Base-by-base conservation (phyloP, 2,113 vertebrate species). In the Plecturocebus donacophilus region DNA sequence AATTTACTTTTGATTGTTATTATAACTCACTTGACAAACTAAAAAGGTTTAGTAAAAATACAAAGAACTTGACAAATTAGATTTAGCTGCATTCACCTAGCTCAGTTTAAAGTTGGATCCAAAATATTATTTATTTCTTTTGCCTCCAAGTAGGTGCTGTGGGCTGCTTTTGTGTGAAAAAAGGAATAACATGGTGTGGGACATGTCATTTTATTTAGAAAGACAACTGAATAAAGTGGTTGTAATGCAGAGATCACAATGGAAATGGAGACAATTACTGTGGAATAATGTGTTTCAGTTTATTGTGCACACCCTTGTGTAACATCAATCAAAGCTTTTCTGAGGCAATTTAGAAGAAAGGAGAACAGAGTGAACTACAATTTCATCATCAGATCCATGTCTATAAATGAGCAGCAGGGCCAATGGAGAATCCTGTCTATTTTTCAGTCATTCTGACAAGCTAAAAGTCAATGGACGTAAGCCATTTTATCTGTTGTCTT, bases 311-410 rank as follows among this genome's bases (percentile, higher is more conserved):
- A 86, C 54, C 25, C 61, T 23, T 23, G 47, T 38, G 32, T 52
- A 73, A 47, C 76, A 92, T 90, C 45, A 80, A 0, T 87, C 81
- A 95, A 79, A 68, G n/a, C 81, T 92, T 80, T 91, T 77, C 40
- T 19, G 42, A 86, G 83, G 75, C 35, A 73, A n/a, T 94, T 95
- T 91, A 94, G 64, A 79, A 93, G 52, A 52, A 87, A 95, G 12
- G 19, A 71, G 77, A 89, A 77, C 21, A 40, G 73, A 66, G 38
- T 7, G 16, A 64, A 70, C 85, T 42, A 20, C 79, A 91, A 54
- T 89, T 87, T 27, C 80, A 88, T 84, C 80, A n/a, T 77, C 40
- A 49, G 5, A 10, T 49, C 86, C 71, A 25, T 32, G 25, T 56
- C 58, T 61, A 32, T 30, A 70, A 40, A 47, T 66, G 30, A 86